Evolutionary conservation across 2,797 vertebrate genomes (phyloP).

Genomic region (Gymnothorax javanicus): DNA sequence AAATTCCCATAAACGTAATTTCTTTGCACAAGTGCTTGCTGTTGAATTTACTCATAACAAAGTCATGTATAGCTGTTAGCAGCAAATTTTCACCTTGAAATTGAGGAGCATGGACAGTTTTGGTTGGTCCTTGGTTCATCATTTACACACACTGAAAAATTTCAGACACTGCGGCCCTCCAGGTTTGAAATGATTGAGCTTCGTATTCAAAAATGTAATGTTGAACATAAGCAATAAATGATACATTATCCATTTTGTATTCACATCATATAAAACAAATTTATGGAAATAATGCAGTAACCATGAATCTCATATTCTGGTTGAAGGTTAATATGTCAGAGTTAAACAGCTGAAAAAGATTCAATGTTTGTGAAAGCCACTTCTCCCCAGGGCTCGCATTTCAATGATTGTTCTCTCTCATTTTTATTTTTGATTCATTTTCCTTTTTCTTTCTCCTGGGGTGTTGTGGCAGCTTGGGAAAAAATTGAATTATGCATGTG

Average conservation of each 20-base stretch:
- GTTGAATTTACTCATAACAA: neutral
- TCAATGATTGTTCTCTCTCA: neutral
- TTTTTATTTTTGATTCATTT: neutral
- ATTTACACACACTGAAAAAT: too few relatives aligned
- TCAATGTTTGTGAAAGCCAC: neutral
- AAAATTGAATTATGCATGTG: slow-evolving; percentile 7
- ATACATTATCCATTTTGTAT: too few relatives aligned
- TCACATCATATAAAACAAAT: too few relatives aligned
- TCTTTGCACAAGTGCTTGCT: neutral
- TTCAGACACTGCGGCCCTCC: too few relatives aligned
- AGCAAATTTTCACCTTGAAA: too few relatives aligned
- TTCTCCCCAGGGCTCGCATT: neutral
- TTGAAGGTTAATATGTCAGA: neutral
- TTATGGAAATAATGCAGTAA: too few relatives aligned
- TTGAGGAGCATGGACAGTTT: too few relatives aligned
- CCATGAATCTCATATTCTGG: too few relatives aligned
- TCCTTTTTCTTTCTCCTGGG: neutral
- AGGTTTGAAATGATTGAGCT: too few relatives aligned
- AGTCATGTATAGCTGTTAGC: neutral
- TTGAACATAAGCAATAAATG: too few relatives aligned
- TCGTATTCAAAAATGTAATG: too few relatives aligned
- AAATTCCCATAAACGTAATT: neutral
- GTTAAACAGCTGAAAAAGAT: neutral
- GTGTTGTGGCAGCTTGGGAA: neutral
- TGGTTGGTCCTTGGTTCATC: too few relatives aligned